Percentiles rank a stretch among this genome's conserved stretches.
These are phyloP conservation scores for Amphiprion percula DNA, from an alignment of 2,113 vertebrate species.

Conservation along the genomic window DNA sequence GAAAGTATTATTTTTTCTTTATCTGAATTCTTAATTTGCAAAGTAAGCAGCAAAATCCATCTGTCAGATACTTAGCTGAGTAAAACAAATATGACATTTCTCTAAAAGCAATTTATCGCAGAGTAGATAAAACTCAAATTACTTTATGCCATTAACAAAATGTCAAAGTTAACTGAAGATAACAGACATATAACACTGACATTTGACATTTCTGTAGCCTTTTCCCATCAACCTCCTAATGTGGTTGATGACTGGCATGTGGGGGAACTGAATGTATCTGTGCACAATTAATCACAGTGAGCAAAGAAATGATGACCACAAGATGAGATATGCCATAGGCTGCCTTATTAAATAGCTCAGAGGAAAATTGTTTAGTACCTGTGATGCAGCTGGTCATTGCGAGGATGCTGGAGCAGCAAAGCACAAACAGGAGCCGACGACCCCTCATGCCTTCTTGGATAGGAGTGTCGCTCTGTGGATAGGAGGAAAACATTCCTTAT, in stretches of 20 bases:
- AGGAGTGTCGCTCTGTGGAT: constrained; percentile 2
- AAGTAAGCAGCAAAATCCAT: no score
- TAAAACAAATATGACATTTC: neutral
- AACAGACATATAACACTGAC: neutral
- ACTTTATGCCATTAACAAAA: neutral
- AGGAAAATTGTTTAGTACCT: constrained; percentile 29
- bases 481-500: neutral
- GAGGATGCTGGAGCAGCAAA: constrained; percentile 26
- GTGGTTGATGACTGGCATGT: neutral
- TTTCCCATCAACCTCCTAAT: constrained; percentile 6
- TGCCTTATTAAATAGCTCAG: neutral
- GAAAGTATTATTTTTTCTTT: no score
- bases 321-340: neutral
- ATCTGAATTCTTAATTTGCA: no score
- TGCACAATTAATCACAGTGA: neutral
- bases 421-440: constrained; percentile 32
- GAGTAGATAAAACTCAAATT: no score
- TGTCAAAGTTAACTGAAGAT: neutral
- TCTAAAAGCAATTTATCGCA: no score
- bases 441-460: constrained; percentile 37
- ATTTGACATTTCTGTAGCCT: constrained; percentile 29
- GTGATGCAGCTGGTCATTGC: neutral
- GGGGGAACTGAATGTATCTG: neutral
- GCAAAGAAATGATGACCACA: neutral
- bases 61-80: neutral